Percentiles rank a stretch among this genome's conserved stretches.
phyloP scores from a whole-genome alignment of 2,113 vertebrate species.

The Galbula dea region DNA sequence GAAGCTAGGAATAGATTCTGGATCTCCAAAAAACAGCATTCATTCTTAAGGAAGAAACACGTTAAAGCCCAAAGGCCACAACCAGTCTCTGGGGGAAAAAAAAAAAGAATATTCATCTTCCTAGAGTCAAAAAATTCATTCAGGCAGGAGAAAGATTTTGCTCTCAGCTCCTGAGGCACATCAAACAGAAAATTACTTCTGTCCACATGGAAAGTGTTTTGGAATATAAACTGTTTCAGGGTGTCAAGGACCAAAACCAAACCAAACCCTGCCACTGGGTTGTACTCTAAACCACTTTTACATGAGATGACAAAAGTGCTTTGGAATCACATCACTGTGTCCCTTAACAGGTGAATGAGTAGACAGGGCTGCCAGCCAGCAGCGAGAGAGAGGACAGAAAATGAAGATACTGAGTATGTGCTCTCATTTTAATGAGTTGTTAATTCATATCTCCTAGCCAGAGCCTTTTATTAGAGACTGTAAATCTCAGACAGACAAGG shows the following conservation, averaged over 20 bases:
- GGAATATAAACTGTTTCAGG: not conserved
- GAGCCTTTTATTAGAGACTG: conserved; percentile 70
- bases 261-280: not conserved
- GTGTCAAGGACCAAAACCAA: not conserved
- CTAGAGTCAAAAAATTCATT: not conserved
- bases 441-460: conserved; percentile 68
- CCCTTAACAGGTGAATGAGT: not conserved
- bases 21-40: not conserved
- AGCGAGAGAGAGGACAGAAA: not conserved
- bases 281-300: not conserved
- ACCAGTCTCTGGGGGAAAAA: not conserved
- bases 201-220: not conserved
- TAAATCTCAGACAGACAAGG: conserved; percentile 74
- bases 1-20: not conserved
- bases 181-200: not conserved
- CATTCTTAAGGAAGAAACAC: not conserved
- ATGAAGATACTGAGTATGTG: not conserved
- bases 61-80: not conserved
- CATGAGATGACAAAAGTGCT: not conserved
- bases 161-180: not conserved
- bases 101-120: not conserved
- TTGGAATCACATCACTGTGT: not conserved
- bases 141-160: not conserved
- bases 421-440: conserved; percentile 68
- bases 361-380: not conserved